Percentiles rank a stretch among this genome's conserved stretches.
Conservation (phyloP, 1,140 invertebrate species). For the Lucilia sericata region DNA sequence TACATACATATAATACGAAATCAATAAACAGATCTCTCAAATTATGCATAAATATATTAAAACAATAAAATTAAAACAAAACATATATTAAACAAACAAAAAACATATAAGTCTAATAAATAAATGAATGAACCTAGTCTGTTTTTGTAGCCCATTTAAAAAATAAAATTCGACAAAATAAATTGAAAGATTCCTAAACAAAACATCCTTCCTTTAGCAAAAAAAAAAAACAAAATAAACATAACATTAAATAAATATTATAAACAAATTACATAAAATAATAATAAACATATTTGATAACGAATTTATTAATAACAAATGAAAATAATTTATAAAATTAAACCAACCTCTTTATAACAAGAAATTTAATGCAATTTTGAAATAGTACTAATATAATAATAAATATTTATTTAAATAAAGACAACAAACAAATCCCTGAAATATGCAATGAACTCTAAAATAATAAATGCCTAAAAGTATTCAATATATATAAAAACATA, state of each 20-base stretch:
- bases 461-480: conserved; percentile 12
- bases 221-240: neutral
- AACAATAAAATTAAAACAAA: no score
- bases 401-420: neutral
- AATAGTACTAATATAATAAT: no score
- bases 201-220: conserved; percentile 3
- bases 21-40: no score
- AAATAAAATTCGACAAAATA: neutral
- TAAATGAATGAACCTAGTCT: neutral
- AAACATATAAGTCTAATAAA: no score
- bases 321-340: neutral
- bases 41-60: no score
- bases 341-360: no score
- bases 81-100: no score
- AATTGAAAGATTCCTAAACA: conserved; percentile 6
- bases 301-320: conserved; percentile 17
- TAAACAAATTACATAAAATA: neutral
- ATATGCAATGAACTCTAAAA: conserved; percentile 21
- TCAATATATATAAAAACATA: neutral
- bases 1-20: no score
- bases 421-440: neutral
- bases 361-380: no score
- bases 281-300: neutral
- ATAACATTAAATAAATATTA: neutral
- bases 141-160: neutral